Percentiles rank a stretch among this genome's conserved stretches.
Conservation (phyloP, 2,113 vertebrate species). For the Shinisaurus crocodilurus region DNA sequence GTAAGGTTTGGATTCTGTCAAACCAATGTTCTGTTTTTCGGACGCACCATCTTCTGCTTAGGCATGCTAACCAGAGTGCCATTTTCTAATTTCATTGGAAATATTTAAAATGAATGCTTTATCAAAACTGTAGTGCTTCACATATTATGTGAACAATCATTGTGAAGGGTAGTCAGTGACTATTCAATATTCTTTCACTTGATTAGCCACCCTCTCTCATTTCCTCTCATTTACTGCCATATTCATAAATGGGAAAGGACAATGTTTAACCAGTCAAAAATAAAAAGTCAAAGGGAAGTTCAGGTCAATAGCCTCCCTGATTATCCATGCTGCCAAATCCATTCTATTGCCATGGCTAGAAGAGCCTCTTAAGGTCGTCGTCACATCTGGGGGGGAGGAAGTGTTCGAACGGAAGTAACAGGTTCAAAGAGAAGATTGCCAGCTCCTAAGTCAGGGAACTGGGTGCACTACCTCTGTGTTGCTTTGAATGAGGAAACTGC, state of each 20-base stretch:
- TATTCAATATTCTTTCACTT: slow-evolving; percentile 42
- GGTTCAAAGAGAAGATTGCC: background rate
- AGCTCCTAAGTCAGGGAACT: background rate
- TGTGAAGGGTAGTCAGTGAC: slow-evolving; percentile 25
- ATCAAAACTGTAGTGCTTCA: slow-evolving; percentile 44
- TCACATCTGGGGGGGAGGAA: background rate
- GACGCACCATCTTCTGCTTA: slow-evolving; percentile 8
- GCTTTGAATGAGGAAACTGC: background rate
- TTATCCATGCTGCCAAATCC: slow-evolving; percentile 24
- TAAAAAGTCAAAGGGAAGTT: slow-evolving; percentile 33
- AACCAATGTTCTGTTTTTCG: background rate
- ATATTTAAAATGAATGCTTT: slow-evolving; percentile 10
- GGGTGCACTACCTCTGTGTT: background rate
- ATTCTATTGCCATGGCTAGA: too few species aligned
- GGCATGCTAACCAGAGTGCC: background rate
- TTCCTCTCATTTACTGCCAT: slow-evolving; percentile 25
- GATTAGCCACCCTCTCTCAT: slow-evolving; percentile 43
- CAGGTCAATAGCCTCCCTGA: background rate
- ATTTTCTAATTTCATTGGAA: slow-evolving; percentile 49
- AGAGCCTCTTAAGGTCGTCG: background rate
- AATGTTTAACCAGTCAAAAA: slow-evolving; percentile 22
- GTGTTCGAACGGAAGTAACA: background rate
- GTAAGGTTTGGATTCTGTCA: slow-evolving; percentile 18
- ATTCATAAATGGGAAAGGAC: slow-evolving; percentile 40
- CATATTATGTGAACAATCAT: slow-evolving; percentile 36